Evolutionary conservation across 2,113 vertebrate genomes (phyloP).

Genomic region (Pantherophis guttatus): DNA sequence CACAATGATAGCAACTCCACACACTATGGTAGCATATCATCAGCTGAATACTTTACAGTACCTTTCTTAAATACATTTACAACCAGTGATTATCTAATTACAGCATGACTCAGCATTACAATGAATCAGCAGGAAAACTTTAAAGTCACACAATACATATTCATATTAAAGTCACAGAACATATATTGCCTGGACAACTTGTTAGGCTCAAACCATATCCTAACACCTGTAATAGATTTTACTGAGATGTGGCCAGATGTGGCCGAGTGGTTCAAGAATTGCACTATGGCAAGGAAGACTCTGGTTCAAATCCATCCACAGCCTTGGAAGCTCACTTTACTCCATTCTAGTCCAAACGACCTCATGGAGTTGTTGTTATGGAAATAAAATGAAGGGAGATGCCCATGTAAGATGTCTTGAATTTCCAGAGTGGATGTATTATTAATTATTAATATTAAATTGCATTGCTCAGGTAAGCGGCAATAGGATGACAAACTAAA

Average conservation of each 20-base stretch:
- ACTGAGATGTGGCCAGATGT: neutral
- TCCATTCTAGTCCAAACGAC: neutral
- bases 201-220: too few relatives aligned
- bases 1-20: too few relatives aligned
- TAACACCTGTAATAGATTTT: neutral
- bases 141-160: too few relatives aligned
- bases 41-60: too few relatives aligned
- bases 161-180: too few relatives aligned
- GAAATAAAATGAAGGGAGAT: neutral
- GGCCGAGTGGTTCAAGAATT: neutral
- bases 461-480: neutral
- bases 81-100: too few relatives aligned
- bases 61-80: too few relatives aligned
- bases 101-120: too few relatives aligned
- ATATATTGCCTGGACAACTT: too few relatives aligned
- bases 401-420: neutral
- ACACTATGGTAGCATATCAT: too few relatives aligned
- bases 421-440: neutral
- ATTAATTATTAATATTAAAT: neutral
- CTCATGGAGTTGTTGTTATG: neutral
- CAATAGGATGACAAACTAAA: neutral
- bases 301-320: neutral
- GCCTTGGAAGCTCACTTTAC: neutral
- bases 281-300: neutral
- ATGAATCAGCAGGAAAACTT: too few relatives aligned